Base-by-base conservation (phyloP, 2,797 vertebrate species). In the Pangasius larnaudii region DNA sequence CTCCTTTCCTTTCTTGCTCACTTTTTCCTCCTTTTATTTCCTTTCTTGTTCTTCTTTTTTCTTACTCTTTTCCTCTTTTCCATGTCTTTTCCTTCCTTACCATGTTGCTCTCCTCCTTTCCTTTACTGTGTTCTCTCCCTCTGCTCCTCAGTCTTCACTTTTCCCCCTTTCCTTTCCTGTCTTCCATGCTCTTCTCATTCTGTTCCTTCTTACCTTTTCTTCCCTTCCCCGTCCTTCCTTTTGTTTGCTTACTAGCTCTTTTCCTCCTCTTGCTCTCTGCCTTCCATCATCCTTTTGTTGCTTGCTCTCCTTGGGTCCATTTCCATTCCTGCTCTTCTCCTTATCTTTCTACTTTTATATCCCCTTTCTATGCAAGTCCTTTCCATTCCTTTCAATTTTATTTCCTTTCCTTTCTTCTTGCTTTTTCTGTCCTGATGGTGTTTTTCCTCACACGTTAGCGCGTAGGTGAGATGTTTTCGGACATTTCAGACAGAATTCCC, bases 381-480 rank as follows among this genome's bases (percentile, higher is more conserved):
- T 78, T 56, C n/a, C n/a, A 33, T 77, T 78, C 46, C 33, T 71
- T 14, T 75, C 79, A 61, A 53, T 14, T 85, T 18, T 65, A 27
- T 89, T 39, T 39, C 49, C 59, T 18, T 0, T 0, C 61, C 63
- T 71, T 71, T 36, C 59, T 59, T 30, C n/a, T 56, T 27, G 5
- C 39, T 2, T 86, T 89, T 89, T 85, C 86, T 86, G 49, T 59
- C 71, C 85, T 75, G 61, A 63, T 75, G 46, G 42, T 59, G 65
- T 86, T 86, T 69, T 16, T 79, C 30, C 85, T 65, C 85, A 78
- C 72, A 86, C 72, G 49, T 86, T 86, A 86, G 18, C 27, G 1
- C 5, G 72, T 87, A 87, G 78, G 78, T 82, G 78, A 87, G 78
- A 87, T 49, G 78, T 87, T 87, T 87, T 72, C 53, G 11, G 67